Evolutionary conservation across 1,140 invertebrate genomes (phyloP).

Genomic region (Zaprionus ghesquierei): DNA sequence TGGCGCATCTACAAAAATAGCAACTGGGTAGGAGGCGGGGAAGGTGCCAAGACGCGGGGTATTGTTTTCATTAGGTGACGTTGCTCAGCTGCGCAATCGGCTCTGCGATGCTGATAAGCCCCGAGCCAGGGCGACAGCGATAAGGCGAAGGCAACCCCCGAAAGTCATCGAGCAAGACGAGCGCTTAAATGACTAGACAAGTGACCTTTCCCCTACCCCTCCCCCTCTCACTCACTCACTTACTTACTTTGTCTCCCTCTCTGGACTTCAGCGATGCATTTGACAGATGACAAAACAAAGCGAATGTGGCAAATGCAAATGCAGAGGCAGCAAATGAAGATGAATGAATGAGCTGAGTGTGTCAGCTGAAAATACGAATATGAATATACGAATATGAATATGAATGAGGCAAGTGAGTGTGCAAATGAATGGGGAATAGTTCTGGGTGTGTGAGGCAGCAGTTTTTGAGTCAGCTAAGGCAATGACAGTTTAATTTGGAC

Average conservation of each 20-base stretch:
- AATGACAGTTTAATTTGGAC: conserved; percentile 56
- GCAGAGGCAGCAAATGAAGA: conserved; percentile 57
- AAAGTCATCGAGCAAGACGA: not conserved
- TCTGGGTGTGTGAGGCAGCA: conserved; percentile 38
- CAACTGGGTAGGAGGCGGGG: not conserved
- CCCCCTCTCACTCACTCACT: not conserved
- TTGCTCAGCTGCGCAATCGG: not conserved
- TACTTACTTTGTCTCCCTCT: not conserved
- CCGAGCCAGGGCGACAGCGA: not conserved
- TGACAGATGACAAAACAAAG: conserved; percentile 69
- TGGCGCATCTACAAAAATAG: conserved; percentile 40
- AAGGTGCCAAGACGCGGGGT: conserved; percentile 19
- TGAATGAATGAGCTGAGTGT: conserved; percentile 50
- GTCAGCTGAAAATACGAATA: conserved; percentile 3
- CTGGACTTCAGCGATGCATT: conserved; percentile 50
- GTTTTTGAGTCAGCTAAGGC: conserved; percentile 35
- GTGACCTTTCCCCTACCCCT: not conserved
- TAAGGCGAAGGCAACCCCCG: not conserved
- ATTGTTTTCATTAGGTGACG: not conserved
- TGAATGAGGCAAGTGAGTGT: not conserved
- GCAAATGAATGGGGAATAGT: not conserved
- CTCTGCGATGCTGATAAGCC: conserved; percentile 6
- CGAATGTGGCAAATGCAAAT: conserved; percentile 62
- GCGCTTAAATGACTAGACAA: not conserved
- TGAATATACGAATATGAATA: not conserved